phyloP scores from a whole-genome alignment of 2,113 vertebrate species.

The Mustela lutreola region DNA sequence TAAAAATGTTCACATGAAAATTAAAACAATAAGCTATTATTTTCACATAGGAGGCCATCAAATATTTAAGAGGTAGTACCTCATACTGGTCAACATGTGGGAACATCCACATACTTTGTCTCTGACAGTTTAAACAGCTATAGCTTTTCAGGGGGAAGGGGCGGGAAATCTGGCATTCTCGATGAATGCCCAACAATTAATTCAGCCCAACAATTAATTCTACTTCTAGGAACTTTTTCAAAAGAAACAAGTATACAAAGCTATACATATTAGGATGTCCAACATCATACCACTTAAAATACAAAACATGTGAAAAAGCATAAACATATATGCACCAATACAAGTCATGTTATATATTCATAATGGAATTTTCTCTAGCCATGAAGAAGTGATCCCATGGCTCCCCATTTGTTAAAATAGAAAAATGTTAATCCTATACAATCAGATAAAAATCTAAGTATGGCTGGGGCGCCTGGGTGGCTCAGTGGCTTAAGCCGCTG shows the following conservation, averaged over 20 bases:
- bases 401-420: background rate
- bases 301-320: background rate
- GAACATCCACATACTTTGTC: background rate
- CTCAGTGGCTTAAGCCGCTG: too few relatives aligned
- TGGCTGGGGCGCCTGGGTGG: background rate
- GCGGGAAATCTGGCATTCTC: background rate
- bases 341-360: background rate
- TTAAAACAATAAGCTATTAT: background rate
- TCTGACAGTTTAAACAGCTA: background rate
- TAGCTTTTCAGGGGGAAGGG: background rate
- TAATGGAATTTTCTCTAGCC: background rate
- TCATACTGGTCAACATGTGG: background rate
- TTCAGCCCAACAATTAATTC: background rate
- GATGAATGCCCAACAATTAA: background rate
- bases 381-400: constrained; percentile 12
- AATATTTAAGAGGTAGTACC: background rate
- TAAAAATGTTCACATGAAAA: background rate
- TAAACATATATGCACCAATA: background rate
- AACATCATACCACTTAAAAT: constrained; percentile 8
- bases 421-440: background rate
- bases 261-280: background rate
- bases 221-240: background rate
- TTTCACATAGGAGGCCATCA: background rate
- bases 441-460: constrained; percentile 39
- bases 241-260: constrained; percentile 4